A percentile compares a stretch with the other conserved stretches of the same genome.
Conservation (phyloP, 2,888 invertebrate species). For the Rotaria magnacalcarata region DNA sequence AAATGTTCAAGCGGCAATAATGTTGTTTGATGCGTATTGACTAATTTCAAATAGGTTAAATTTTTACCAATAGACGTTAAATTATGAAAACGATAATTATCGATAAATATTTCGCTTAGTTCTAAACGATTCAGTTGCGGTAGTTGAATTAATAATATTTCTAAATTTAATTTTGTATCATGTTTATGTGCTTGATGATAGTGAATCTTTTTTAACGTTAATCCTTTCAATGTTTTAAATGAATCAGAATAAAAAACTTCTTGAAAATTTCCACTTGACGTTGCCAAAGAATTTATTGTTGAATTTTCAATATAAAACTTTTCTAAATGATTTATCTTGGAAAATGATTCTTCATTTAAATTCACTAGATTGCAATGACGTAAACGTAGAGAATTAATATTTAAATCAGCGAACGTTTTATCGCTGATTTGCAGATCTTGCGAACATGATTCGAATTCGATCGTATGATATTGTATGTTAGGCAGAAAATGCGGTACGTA, state of each 20-base stretch:
- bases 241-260: not conserved
- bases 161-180: slow-evolving; percentile 30
- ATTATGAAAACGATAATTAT: not conserved
- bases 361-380: slow-evolving; percentile 4
- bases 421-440: not conserved
- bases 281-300: not conserved
- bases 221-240: not conserved
- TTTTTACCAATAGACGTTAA: not conserved
- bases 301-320: slow-evolving; percentile 14
- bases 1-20: not conserved
- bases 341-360: slow-evolving; percentile 17
- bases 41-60: slow-evolving; percentile 15
- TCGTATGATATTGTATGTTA: not conserved
- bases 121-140: not conserved
- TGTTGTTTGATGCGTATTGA: slow-evolving; percentile 12
- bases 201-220: not conserved
- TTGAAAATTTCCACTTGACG: slow-evolving; percentile 10
- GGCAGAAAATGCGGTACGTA: not conserved
- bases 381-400: not conserved
- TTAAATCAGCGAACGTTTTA: slow-evolving; percentile 36
- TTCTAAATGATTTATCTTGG: slow-evolving; percentile 12
- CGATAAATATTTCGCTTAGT: not conserved
- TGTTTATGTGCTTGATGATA: not conserved
- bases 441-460: not conserved
- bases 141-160: not conserved